Conservation (phyloP, 2,797 vertebrate species). For the Protonibea diacanthus region DNA sequence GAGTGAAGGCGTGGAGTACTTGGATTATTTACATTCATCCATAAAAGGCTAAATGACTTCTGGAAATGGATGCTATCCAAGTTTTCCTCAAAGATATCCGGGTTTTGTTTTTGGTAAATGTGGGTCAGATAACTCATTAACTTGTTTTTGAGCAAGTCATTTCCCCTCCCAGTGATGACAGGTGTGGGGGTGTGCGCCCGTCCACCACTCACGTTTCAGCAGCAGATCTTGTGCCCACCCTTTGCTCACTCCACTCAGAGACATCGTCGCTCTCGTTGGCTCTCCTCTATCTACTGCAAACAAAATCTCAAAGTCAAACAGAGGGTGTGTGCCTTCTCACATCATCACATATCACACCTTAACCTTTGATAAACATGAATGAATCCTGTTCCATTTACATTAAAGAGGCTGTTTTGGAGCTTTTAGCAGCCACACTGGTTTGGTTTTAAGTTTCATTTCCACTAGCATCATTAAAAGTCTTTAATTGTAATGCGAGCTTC, state of each 20-base stretch:
- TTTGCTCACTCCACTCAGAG: slow-evolving; percentile 13
- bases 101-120: slow-evolving; percentile 11
- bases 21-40: background rate
- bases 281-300: slow-evolving; percentile 58
- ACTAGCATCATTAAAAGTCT: background rate
- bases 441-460: background rate
- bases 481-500: background rate
- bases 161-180: slow-evolving; percentile 35
- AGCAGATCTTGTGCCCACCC: slow-evolving; percentile 13
- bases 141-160: slow-evolving; percentile 55
- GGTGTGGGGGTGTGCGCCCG: slow-evolving; percentile 55
- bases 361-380: slow-evolving; percentile 22
- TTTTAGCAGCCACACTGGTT: background rate
- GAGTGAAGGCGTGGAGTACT: background rate
- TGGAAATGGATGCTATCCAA: background rate
- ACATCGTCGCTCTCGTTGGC: background rate
- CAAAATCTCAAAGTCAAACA: slow-evolving; percentile 69
- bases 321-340: background rate
- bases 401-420: background rate
- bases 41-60: background rate
- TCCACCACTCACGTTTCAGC: slow-evolving; percentile 64
- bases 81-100: background rate
- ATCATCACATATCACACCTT: slow-evolving; percentile 10
- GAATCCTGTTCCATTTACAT: background rate
- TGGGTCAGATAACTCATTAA: slow-evolving; percentile 45